phyloP scores from a whole-genome alignment of 2,113 vertebrate genomes.

The Azemiops feae region DNA sequence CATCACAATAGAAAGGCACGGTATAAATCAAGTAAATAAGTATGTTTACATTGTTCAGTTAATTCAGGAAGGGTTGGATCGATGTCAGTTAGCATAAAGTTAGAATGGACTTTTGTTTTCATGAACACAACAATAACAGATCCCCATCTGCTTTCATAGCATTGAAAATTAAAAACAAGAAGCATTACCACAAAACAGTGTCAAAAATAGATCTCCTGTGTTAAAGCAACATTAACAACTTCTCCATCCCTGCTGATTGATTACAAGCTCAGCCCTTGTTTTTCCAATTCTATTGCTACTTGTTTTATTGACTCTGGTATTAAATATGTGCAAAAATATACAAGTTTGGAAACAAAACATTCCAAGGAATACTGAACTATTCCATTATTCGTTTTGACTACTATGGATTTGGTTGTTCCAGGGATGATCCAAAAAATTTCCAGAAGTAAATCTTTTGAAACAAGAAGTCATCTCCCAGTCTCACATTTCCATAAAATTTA shows the following conservation, averaged over 20 bases:
- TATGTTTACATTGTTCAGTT: not conserved
- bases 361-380: not conserved
- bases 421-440: not conserved
- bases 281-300: not conserved
- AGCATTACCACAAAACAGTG: not conserved
- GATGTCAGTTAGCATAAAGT: not conserved
- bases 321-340: not conserved
- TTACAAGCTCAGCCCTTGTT: not conserved
- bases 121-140: not conserved
- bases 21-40: not conserved
- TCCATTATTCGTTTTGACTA: not conserved
- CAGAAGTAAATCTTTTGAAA: not conserved
- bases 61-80: not conserved
- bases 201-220: not conserved
- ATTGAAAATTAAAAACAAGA: not conserved
- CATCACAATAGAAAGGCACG: not conserved
- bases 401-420: not conserved
- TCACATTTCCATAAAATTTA: not conserved
- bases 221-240: not conserved
- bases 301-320: not conserved
- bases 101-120: not conserved
- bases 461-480: not conserved
- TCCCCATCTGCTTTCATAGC: not conserved
- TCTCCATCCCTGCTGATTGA: not conserved
- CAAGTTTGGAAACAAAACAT: not conserved